These are phyloP conservation scores for Turdus rufiventris DNA, from an alignment of 2,113 vertebrate genomes.

Conservation along the genomic window DNA sequence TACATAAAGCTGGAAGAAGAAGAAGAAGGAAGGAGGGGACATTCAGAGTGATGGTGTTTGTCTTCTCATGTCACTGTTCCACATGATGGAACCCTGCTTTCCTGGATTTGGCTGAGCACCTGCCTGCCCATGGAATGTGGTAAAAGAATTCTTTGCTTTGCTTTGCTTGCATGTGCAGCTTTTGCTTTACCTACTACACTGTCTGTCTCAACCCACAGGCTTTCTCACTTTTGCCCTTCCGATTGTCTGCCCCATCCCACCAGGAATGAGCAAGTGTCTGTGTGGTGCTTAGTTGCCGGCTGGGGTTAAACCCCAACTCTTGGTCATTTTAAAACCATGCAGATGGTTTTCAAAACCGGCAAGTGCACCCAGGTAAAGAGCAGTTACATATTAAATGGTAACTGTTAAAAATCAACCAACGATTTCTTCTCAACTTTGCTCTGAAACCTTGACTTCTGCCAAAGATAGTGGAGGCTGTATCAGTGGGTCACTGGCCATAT, in stretches of 20 bases:
- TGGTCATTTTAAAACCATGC: not conserved
- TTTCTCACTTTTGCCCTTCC: not conserved
- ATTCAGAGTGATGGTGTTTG: not conserved
- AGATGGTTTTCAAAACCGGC: not conserved
- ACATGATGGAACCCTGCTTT: not conserved
- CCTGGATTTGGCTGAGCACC: not conserved
- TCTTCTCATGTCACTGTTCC: not conserved
- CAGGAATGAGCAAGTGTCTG: not conserved
- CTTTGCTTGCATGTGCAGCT: not conserved
- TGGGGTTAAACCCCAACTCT: not conserved
- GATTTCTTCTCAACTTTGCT: not conserved
- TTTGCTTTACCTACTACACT: not conserved
- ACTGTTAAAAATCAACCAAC: not conserved
- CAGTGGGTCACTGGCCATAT: not conserved
- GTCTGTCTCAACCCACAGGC: not conserved
- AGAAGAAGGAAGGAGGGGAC: not conserved
- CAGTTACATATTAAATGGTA: not conserved
- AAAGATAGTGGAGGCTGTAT: not conserved
- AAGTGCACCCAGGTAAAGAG: not conserved
- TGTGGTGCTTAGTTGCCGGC: not conserved
- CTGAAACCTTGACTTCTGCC: not conserved
- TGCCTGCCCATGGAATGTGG: not conserved
- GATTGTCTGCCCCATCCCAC: not conserved
- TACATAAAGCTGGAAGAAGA: not conserved
- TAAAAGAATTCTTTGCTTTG: not conserved